These are phyloP conservation scores for Pluvianellus socialis DNA, from an alignment of 2,113 vertebrate genomes.

Conservation along the genomic window DNA sequence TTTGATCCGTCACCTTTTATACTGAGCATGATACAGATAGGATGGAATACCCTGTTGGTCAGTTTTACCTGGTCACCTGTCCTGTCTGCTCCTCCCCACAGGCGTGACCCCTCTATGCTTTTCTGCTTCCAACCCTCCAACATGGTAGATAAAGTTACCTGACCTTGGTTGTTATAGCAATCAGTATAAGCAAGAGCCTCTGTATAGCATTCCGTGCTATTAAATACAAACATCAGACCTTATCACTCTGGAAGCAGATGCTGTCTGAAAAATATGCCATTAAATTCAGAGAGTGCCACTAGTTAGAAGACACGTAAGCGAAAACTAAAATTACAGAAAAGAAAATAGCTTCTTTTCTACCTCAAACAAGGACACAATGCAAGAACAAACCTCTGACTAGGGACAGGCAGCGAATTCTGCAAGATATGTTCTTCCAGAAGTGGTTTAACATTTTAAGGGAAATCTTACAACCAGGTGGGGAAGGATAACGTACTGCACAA, in stretches of 20 bases:
- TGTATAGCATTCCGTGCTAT: neutral
- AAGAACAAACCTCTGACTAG: neutral
- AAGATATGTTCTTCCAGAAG: neutral
- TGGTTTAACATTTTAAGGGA: neutral
- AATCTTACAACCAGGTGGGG: neutral
- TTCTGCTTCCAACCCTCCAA: neutral
- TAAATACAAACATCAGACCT: neutral
- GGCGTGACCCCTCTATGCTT: neutral
- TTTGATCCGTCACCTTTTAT: neutral
- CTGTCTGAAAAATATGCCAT: neutral
- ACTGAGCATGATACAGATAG: neutral
- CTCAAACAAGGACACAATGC: neutral
- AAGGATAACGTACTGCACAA: neutral
- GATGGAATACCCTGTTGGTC: neutral
- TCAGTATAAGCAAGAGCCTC: neutral
- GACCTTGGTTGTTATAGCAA: neutral
- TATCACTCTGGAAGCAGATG: neutral
- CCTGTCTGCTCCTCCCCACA: neutral
- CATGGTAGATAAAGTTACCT: neutral
- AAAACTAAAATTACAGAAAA: neutral
- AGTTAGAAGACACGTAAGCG: neutral
- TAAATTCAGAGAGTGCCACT: neutral
- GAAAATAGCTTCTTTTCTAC: neutral
- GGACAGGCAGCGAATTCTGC: neutral
- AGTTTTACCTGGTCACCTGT: neutral